Evolutionary conservation across 30 jellyfish, hydroid and myxozoan species (phyloP).

Genomic region (Pelagia noctiluca): DNA sequence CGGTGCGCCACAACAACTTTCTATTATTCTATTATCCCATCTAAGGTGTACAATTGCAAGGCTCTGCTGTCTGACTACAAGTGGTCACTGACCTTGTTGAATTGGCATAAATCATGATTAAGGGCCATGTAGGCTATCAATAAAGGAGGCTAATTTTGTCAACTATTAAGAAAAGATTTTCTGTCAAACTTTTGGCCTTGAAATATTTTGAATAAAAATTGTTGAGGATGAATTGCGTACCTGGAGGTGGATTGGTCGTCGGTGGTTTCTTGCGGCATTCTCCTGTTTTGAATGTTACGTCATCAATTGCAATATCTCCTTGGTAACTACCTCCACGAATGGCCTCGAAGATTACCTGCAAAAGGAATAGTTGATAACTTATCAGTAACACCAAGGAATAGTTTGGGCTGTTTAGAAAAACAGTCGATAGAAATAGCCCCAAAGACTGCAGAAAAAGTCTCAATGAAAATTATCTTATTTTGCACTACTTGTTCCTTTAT

Average conservation of each 20-base stretch:
- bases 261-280: background rate
- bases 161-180: background rate
- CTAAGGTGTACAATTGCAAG: no score
- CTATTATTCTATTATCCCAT: no score
- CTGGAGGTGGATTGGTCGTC: constrained; percentile 7
- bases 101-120: background rate
- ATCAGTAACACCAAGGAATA: no score
- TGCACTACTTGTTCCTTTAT: no score
- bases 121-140: no score
- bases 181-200: background rate
- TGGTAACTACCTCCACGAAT: background rate
- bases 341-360: constrained; percentile 6
- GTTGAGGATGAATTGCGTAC: background rate
- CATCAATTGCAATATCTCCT: constrained; percentile 7
- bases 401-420: no score
- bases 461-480: no score
- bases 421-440: no score
- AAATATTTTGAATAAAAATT: no score
- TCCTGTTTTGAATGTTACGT: background rate
- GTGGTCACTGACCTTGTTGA: background rate
- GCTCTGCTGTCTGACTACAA: background rate
- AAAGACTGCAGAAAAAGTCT: no score
- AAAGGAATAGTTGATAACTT: no score
- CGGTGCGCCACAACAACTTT: no score
- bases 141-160: background rate